Evolutionary conservation across 2,888 invertebrate species (phyloP), one percentile per base, ranked within the genome.

Genomic region (Dolichomitus sp.): DNA sequence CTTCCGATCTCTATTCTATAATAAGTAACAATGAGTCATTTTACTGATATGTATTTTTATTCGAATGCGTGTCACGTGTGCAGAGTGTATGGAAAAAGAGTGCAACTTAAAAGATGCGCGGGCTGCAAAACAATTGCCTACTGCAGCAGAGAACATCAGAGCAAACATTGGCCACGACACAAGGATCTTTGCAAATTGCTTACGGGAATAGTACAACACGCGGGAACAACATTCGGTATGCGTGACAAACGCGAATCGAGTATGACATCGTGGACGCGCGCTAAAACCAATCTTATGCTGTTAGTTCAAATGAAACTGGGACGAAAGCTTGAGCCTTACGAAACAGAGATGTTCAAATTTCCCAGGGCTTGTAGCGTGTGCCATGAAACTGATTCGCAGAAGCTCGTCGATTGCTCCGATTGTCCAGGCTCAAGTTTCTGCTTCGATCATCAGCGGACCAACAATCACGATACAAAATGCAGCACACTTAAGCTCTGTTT

Each of bases 11-110:
- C n/a, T n/a, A n/a, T n/a, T n/a, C n/a, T n/a, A n/a, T 7, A 37
- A 69, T 6, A 48, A 14, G 11, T 5, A 7, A 61, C 59, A 5
- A 77, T 77, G 69, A 59, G 50, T 59, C 45, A 66, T 4, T 48
- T 57, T 19, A 59, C 52, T 1, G 65, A 73, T 45, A 48, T 72
- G 45, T 33, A 75, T 80, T 93, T 91, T 76, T 93, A 93, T 66
- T 84, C 92, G 14, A 93, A 92, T 70, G 89, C 88, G 12, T 93
- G 93, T 84, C 93, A 93, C 54, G 90, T 93, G 54, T 93, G 93
- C 81, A 93, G 92, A 82, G 86, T 77, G 7, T 88, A 86, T 66
- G 88, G 89, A 0, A 85, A 89, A 42, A 86, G 86, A 73, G 84
- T 88, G 3, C 59, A 69, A 19, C 23, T 93, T 50, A 93, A 91